Base-by-base conservation (phyloP, 1,140 invertebrate species). In the Saccostrea cuccullata region DNA sequence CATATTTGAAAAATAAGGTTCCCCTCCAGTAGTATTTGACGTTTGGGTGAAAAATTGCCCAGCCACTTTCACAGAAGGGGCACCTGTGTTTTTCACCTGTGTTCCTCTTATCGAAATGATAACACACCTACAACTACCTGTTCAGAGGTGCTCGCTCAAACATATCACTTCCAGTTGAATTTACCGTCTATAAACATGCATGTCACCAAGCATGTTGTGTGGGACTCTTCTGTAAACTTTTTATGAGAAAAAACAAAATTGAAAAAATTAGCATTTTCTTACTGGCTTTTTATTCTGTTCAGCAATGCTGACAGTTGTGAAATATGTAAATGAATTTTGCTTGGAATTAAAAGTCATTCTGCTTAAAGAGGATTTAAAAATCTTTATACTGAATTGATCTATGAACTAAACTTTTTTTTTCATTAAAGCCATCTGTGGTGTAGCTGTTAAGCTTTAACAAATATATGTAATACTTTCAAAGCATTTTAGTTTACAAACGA, bases 21-120 rank as follows among this genome's bases (percentile, higher is more conserved):
- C 23, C 70, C 70, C 23, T 77, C 70, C 26, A 26, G 70, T 77
- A 36, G 70, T 77, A 77, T 77, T 77, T 77, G 70, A 77, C 70
- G 70, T 77, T 77, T 77, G 26, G 70, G 13, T 77, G 70, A 77
- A 77, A 77, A 77, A 77, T 77, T 77, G 26, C 70, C 15, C 70
- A 77, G 70, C 70, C 70, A 77, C 70, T 77, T 77, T 26, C 30
- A 77, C 70, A 30, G 26, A 73, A 77, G 70, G 70, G 70, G 70
- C 70, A 77, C 70, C 70, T 77, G 70, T 30, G 70, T 77, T 47
- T 47, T 77, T 77, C 70, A 77, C 70, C 70, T 77, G 70, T 77
- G 30, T 67, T n/a, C 30, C 70, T 77, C 70, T 77, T 77, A 77
- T 77, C 70, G 30, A 12, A 30, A 77, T 26, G 70, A 77, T 77